Evolutionary conservation across 2,113 vertebrate species (phyloP), one percentile per base, ranked within the genome.

Genomic region (Hydropotes inermis): DNA sequence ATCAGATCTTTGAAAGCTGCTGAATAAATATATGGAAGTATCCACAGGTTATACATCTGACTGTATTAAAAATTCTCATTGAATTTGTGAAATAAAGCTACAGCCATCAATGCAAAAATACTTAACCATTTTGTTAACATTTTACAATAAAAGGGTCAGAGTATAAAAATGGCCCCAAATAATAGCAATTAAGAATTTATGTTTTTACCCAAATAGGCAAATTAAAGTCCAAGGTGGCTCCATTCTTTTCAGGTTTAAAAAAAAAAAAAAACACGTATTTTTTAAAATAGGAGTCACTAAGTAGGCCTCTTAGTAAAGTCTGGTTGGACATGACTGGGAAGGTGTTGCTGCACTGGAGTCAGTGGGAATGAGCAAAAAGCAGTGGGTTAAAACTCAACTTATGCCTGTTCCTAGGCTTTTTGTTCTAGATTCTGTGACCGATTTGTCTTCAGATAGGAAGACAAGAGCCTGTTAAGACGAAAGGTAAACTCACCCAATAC

Each of bases 341-440:
- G 5, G 6, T 78, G 10, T 86, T 64, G 39, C 15, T 50, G 43
- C 88, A 7, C n/a, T n/a, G 61, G 33, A 0, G 3, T 58, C 74
- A 25, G 55, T 54, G 57, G 25, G 47, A 33, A 12, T 13, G 43
- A 87, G 28, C 70, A 1, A 23, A 86, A 87, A 86, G 11, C 9
- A n/a, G 52, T n/a, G 25, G 84, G 39, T 12, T 91, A 45, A 94
- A 95, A 43, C 1, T 52, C 4, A 13, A 0, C n/a, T 39, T 6
- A 97, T 97, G 98, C 95, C 97, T 98, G 11, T 60, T 16, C 50
- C 90, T 79, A 89, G 74, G 19, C 60, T 85, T 98, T 15, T 94
- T 96, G 1, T 36, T 94, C 6, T 30, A 94, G n/a, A 36, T 17
- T 3, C 1, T 33, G 85, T 70, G 36, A 50, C 74, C 0, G 47